A percentile compares a stretch with the other conserved stretches of the same genome.
Conservation (phyloP, 2,888 invertebrate genomes). For the Ectropis crepuscularia region DNA sequence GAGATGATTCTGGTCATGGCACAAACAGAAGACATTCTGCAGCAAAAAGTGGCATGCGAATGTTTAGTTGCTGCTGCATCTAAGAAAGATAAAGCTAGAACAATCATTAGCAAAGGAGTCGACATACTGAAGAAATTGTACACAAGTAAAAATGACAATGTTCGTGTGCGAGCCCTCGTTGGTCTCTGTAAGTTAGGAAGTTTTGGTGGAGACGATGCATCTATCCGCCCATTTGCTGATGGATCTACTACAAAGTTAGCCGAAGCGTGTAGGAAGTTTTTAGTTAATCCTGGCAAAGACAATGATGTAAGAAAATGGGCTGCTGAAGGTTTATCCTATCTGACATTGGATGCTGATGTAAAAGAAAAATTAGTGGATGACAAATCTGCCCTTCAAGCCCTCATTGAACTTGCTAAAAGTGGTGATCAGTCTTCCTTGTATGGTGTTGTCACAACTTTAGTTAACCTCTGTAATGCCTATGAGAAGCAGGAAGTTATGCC, state of each 20-base stretch:
- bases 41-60: constrained; percentile 97
- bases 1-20: constrained; percentile 99
- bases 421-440: constrained; percentile 95
- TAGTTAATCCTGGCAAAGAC: constrained; percentile 94
- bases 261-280: constrained; percentile 96
- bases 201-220: constrained; percentile 97
- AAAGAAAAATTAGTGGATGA: constrained; percentile 98
- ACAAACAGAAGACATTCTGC: constrained; percentile 93
- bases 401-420: constrained; percentile 94
- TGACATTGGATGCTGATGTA: constrained; percentile 98
- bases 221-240: constrained; percentile 97
- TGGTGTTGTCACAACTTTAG: constrained; percentile 96
- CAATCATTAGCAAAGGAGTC: constrained; percentile 94
- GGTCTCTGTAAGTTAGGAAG: constrained; percentile 98
- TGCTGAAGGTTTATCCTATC: constrained; percentile 97
- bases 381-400: constrained; percentile 90
- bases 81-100: constrained; percentile 97
- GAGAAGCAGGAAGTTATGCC: constrained; percentile 98
- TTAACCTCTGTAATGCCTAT: constrained; percentile 98
- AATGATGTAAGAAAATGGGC: constrained; percentile 97
- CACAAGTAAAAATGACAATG: constrained; percentile 94
- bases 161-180: constrained; percentile 94
- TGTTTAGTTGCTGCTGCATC: constrained; percentile 98
- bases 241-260: constrained; percentile 96
- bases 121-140: constrained; percentile 97